A percentile compares a stretch with the other conserved stretches of the same genome.
Conservation (phyloP, 2,888 invertebrate species). For the Eutolmus rufibarbis region DNA sequence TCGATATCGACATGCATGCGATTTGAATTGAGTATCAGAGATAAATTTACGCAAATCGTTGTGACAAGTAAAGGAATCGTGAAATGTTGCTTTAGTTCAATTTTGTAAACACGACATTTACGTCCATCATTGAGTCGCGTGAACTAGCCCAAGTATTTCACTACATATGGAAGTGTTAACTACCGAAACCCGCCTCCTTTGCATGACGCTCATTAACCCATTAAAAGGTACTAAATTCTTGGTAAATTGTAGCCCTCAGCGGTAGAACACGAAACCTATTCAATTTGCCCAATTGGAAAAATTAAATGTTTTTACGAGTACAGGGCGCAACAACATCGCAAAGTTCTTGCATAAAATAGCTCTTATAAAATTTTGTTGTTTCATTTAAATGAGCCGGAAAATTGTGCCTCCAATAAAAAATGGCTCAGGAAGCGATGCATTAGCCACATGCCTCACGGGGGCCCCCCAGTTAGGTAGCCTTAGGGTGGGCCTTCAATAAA, state of each 20-base stretch:
- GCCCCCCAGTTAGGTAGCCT: not conserved
- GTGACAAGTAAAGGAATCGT: not conserved
- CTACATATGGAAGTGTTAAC: not conserved
- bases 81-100: not conserved
- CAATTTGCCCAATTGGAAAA: not conserved
- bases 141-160: not conserved
- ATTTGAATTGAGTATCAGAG: no score
- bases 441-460: not conserved
- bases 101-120: not conserved
- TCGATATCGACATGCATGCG: no score
- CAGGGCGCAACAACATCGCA: not conserved
- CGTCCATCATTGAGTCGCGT: not conserved
- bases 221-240: not conserved
- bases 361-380: not conserved
- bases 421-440: not conserved
- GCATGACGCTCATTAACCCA: not conserved
- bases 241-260: not conserved
- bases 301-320: not conserved
- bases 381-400: not conserved
- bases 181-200: not conserved
- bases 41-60: no score
- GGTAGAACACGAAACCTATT: not conserved
- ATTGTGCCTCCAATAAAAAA: not conserved
- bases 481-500: not conserved
- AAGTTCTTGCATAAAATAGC: not conserved